A percentile compares a stretch with the other conserved stretches of the same genome.
Conservation (phyloP, 2,797 vertebrate genomes). For the Lophius americanus region DNA sequence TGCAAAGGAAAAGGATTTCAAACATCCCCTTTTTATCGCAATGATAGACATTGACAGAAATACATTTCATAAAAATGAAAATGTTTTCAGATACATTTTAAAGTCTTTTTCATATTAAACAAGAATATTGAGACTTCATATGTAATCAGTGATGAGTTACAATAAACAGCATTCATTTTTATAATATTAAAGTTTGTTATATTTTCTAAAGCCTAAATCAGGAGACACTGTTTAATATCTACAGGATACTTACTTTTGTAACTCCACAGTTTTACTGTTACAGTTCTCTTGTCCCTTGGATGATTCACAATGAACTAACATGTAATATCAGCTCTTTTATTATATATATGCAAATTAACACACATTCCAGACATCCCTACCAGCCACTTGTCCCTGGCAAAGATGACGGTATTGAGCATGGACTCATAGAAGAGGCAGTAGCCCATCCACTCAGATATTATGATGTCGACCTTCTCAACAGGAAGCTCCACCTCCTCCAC, state of each 20-base stretch:
- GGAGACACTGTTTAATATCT: no score
- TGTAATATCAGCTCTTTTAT: neutral
- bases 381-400: slow-evolving; percentile 99
- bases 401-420: slow-evolving; percentile 98
- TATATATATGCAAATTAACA: neutral
- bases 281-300: neutral
- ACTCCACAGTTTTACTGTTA: no score
- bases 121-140: no score
- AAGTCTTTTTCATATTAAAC: neutral
- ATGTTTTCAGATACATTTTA: neutral
- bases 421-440: slow-evolving; percentile 98
- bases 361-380: slow-evolving; percentile 71
- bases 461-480: slow-evolving; percentile 96
- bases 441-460: slow-evolving; percentile 99
- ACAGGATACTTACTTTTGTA: no score
- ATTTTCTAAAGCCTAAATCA: no score
- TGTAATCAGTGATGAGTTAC: neutral
- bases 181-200: no score
- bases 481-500: slow-evolving; percentile 98
- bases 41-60: no score
- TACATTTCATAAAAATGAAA: no score
- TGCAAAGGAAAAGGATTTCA: no score
- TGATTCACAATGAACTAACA: neutral
- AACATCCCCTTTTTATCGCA: no score
- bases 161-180: neutral